Evolutionary conservation across 2,888 invertebrate species (phyloP).

Genomic region (Uloborus plumipes): DNA sequence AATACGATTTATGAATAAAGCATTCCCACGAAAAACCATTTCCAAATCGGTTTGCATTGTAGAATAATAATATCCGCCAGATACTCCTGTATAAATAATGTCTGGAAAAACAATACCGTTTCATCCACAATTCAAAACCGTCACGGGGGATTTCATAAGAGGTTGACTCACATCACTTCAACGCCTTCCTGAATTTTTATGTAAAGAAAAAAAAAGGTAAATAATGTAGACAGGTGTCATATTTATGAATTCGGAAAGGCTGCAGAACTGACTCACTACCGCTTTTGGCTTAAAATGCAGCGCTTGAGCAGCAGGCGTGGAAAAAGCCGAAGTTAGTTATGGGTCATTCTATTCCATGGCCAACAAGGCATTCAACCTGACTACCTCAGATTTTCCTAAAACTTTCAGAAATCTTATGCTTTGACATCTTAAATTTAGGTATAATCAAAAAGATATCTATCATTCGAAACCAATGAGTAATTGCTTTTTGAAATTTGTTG

Average conservation of each 20-base stretch:
- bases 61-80: slow-evolving; percentile 1
- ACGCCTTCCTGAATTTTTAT: background rate
- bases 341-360: no score
- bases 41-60: slow-evolving; percentile 2
- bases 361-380: no score
- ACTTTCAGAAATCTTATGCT: no score
- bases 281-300: no score
- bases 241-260: background rate
- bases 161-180: slow-evolving; percentile 5
- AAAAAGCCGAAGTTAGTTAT: no score
- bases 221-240: background rate
- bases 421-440: no score
- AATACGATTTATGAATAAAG: slow-evolving; percentile 40
- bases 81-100: slow-evolving; percentile 27
- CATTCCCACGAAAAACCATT: slow-evolving; percentile 22
- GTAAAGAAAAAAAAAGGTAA: background rate
- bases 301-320: no score
- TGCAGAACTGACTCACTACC: no score
- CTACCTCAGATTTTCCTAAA: no score
- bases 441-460: no score
- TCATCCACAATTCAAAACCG: background rate
- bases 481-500: no score
- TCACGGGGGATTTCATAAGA: background rate
- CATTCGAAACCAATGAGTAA: no score
- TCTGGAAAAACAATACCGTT: slow-evolving; percentile 30